These are phyloP conservation scores for Athalia rosae DNA, from an alignment of 2,888 invertebrate genomes.

Conservation along the genomic window DNA sequence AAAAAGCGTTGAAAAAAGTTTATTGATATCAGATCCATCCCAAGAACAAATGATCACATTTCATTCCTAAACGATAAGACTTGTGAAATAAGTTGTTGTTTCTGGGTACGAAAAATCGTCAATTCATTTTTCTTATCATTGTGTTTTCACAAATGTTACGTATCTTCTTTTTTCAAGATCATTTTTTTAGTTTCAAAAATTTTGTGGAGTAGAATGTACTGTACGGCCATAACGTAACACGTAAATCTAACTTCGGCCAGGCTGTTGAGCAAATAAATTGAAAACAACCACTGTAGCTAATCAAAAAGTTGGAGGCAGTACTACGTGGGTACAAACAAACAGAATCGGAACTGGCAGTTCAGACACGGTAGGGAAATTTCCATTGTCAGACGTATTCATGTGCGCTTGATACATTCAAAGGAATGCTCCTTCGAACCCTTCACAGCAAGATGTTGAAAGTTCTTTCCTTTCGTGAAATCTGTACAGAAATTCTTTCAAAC, in stretches of 20 bases:
- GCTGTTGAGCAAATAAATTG: conserved; percentile 7
- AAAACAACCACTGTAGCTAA: conserved; percentile 15
- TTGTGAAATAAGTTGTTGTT: no score
- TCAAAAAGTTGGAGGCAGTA: conserved; percentile 26
- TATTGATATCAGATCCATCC: conserved; percentile 20
- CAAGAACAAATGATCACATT: background rate
- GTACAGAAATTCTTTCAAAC: no score
- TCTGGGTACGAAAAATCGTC: no score
- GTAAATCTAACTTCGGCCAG: conserved; percentile 7
- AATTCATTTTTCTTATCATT: no score
- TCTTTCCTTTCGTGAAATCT: no score
- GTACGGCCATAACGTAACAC: background rate
- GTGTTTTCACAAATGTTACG: no score
- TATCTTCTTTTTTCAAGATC: no score
- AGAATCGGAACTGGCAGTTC: conserved; percentile 19
- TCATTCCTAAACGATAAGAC: background rate
- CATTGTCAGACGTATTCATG: background rate
- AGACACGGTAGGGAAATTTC: background rate
- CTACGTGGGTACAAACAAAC: background rate
- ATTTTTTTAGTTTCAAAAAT: no score
- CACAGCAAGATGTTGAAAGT: background rate
- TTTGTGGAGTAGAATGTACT: no score
- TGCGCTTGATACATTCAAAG: background rate
- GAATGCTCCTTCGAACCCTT: background rate
- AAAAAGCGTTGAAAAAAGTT: conserved; percentile 5